Conservation (phyloP, 2,113 vertebrate species). For the Tiliqua scincoides region DNA sequence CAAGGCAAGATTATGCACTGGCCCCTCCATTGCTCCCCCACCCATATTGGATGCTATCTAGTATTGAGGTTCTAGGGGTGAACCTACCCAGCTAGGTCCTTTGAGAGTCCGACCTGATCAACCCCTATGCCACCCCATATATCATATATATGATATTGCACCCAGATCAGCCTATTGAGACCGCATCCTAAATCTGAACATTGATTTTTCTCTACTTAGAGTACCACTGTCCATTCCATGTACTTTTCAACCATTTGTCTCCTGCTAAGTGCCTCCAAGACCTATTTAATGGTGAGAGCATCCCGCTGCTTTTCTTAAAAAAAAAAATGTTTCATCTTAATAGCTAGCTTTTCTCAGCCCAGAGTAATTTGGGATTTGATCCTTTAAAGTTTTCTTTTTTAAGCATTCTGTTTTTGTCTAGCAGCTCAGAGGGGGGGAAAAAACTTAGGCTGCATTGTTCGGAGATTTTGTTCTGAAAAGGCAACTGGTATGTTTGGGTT, state of each 20-base stretch:
- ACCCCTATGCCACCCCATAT: no score
- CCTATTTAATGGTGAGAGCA: neutral
- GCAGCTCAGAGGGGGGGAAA: neutral
- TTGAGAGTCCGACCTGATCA: no score
- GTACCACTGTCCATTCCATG: neutral
- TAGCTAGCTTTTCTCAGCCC: neutral
- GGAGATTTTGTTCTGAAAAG: neutral
- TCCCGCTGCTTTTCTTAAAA: neutral
- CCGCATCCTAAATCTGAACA: neutral
- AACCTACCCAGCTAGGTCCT: no score
- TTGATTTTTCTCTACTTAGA: neutral
- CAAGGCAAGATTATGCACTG: no score
- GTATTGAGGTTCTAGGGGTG: no score
- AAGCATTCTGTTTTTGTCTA: conserved; percentile 7
- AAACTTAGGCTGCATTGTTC: neutral
- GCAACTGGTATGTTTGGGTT: neutral
- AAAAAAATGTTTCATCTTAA: neutral
- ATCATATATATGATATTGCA: no score
- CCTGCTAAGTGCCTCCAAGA: neutral
- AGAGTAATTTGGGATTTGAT: conserved; percentile 15
- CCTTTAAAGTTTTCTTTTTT: neutral
- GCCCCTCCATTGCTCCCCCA: no score
- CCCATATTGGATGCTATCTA: no score
- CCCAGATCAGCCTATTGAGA: neutral
- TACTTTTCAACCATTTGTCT: neutral